Percentiles rank a stretch among this genome's conserved stretches.
These are phyloP conservation scores for Pseudococcus jackbeardsleyi DNA, from an alignment of 2,888 invertebrate genomes.

Conservation along the genomic window DNA sequence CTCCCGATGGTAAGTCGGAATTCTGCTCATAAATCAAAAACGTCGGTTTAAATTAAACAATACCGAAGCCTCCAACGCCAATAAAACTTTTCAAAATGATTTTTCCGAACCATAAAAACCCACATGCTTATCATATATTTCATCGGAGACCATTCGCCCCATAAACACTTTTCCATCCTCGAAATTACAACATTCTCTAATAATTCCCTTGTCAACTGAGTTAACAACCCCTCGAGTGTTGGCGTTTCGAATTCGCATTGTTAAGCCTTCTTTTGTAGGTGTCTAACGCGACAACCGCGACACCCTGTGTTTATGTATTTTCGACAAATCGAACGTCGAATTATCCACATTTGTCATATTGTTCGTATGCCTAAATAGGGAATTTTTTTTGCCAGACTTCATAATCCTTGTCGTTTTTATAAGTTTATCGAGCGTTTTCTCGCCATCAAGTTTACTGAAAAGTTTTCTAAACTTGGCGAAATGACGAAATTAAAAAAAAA, in stretches of 20 bases:
- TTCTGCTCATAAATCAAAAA: conserved; percentile 67
- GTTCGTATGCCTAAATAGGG: neutral
- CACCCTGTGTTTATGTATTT: neutral
- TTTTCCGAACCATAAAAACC: conserved; percentile 29
- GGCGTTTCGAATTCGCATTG: too few species aligned
- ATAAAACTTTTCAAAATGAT: too few species aligned
- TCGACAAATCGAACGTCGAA: neutral
- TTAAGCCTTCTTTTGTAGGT: too few species aligned
- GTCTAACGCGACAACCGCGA: too few species aligned
- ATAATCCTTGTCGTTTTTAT: neutral
- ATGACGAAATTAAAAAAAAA: conserved; percentile 3
- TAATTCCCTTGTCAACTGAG: conserved; percentile 12
- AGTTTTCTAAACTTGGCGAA: neutral
- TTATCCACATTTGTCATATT: neutral
- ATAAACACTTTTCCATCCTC: neutral
- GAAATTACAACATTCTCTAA: neutral
- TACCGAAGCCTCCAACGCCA: neutral
- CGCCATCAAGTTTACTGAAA: neutral
- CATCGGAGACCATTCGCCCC: neutral
- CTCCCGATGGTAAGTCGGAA: conserved; percentile 74
- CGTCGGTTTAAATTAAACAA: neutral
- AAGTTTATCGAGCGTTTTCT: neutral
- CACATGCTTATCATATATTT: neutral
- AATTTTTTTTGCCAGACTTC: neutral
- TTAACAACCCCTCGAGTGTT: neutral